phyloP scores from a whole-genome alignment of 2,113 vertebrate genomes.

The Thinocorus orbignyianus region DNA sequence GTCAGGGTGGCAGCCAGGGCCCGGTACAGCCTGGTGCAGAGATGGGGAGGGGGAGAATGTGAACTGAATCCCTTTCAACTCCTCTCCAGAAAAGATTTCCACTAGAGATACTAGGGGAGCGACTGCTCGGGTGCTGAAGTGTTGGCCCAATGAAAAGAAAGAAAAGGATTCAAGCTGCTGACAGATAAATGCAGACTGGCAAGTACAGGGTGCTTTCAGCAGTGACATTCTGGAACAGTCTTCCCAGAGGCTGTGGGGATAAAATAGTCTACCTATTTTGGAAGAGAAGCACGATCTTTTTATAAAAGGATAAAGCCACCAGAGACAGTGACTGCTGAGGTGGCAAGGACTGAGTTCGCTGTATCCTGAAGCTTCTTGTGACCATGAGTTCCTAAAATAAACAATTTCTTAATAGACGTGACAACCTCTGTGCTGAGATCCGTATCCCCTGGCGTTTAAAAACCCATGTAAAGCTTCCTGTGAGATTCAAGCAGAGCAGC shows the following conservation, averaged over 20 bases:
- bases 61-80: not conserved
- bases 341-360: not conserved
- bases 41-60: accelerated
- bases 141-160: not conserved
- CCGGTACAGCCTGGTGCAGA: not conserved
- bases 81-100: not conserved
- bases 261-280: conserved; percentile 42
- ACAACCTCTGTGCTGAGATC: not conserved
- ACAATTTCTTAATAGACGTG: not conserved
- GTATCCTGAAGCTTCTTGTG: conserved; percentile 28
- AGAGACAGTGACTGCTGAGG: not conserved
- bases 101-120: not conserved
- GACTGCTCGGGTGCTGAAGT: not conserved
- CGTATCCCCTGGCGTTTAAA: not conserved
- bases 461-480: not conserved
- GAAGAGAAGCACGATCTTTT: conserved; percentile 20
- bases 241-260: not conserved
- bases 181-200: not conserved
- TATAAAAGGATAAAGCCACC: conserved; percentile 37
- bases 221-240: conserved; percentile 21
- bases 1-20: not conserved
- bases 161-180: not conserved
- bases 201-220: not conserved
- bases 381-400: conserved; percentile 13
- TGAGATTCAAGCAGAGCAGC: not conserved